Evolutionary conservation across 2,797 vertebrate species (phyloP), one percentile per base, ranked within the genome.

Genomic region (Gymnoscopelus microlampas): DNA sequence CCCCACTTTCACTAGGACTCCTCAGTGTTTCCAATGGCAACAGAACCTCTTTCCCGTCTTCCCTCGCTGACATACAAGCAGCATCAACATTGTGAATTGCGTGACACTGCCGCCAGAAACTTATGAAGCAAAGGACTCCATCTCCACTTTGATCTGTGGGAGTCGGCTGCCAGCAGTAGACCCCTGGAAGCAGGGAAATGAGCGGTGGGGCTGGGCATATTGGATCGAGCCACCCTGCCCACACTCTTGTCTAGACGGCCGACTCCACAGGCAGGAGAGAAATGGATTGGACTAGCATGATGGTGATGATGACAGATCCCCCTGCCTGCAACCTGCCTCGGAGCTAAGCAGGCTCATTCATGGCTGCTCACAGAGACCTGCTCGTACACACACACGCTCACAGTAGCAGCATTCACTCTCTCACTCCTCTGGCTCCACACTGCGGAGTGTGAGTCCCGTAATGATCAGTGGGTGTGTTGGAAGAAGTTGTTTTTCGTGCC

Each of bases 291-390:
- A 82, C 70, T 48, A 79, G 58, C 65, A 60, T 75, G 67, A 74
- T 85, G 77, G 54, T 77, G 68, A 79, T 81, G 79, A 72, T 84
- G 80, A 80, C 74, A 47, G 83, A 83, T 84, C 67, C 61, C 39
- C 66, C 62, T 60, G 74, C 77, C 86, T 86, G 53, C 68, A 85
- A 80, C 83, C 79, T 85, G 80, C 78, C 86, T 80, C 8, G n/a
- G 66, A 88, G 79, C 79, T 73, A 75, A n/a, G 53, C 65, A 78
- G 74, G 71, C 73, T 85, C 76, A 82, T 80, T 81, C 71, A 78
- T 74, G 70, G 66, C 67, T 47, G 51, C 66, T 74, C 73, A 58
- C 70, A 68, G 44, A 63, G 73, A 73, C 48, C 71, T 48, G 32
- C 68, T 57, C 49, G 4, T 61, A 47, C 35, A 23, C 50, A 35